Evolutionary conservation across 2,888 invertebrate species (phyloP).

Genomic region (Callimorpha dominula): DNA sequence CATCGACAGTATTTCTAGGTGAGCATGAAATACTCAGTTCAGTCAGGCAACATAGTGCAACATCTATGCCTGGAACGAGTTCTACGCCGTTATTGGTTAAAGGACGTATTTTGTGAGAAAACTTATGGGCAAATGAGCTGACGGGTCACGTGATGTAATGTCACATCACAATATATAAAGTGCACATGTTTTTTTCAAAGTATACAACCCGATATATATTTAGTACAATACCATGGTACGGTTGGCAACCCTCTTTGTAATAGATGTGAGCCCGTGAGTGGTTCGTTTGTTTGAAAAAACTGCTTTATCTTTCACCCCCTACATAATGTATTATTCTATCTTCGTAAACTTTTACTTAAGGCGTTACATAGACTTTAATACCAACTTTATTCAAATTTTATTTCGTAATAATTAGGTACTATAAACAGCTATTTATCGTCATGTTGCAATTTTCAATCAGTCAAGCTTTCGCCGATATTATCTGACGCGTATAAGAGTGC

Average conservation of each 20-base stretch:
- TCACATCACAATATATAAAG: no score
- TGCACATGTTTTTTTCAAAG: no score
- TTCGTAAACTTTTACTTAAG: neutral
- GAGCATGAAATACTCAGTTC: no score
- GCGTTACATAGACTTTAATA: neutral
- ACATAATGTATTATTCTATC: neutral
- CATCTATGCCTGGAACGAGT: neutral
- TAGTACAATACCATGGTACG: no score
- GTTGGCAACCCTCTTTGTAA: no score
- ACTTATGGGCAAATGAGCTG: no score
- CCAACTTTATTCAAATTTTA: neutral
- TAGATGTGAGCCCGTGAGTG: neutral
- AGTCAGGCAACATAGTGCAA: neutral
- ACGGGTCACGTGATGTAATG: no score
- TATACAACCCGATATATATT: no score
- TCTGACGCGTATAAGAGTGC: neutral
- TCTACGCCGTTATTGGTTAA: neutral
- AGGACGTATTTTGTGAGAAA: neutral
- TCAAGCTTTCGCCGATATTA: conserved; percentile 12
- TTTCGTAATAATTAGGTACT: neutral
- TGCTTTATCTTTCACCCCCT: neutral
- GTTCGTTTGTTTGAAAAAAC: neutral
- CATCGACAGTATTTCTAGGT: no score
- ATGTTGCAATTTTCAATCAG: conserved; percentile 2
- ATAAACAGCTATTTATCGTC: neutral